phyloP scores from a whole-genome alignment of 2,888 invertebrate species.

The Hylaea fasciaria region DNA sequence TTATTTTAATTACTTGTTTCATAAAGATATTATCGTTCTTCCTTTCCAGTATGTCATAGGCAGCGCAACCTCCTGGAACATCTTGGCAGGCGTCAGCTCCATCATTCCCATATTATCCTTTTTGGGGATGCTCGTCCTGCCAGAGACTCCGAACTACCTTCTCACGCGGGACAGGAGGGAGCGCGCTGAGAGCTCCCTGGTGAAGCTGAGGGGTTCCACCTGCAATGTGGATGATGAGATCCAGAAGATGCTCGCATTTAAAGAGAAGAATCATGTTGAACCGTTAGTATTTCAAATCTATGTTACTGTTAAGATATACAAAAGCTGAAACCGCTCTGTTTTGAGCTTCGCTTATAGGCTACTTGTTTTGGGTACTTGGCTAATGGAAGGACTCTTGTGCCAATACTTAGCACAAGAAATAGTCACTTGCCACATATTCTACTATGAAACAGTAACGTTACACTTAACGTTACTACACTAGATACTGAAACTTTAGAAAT shows the following conservation, averaged over 20 bases:
- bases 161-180: conserved; percentile 85
- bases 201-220: conserved; percentile 85
- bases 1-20: too few species aligned
- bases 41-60: conserved; percentile 85
- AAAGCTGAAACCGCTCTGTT: too few species aligned
- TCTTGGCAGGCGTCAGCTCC: conserved; percentile 86
- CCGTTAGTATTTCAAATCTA: conserved; percentile 62
- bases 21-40: too few species aligned
- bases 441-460: too few species aligned
- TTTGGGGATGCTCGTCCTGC: conserved; percentile 86
- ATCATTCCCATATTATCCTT: conserved; percentile 86
- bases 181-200: conserved; percentile 85
- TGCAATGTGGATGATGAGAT: conserved; percentile 87
- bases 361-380: too few species aligned
- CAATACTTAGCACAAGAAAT: too few species aligned
- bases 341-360: too few species aligned
- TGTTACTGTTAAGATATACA: background rate
- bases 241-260: conserved; percentile 85
- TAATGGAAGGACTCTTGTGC: too few species aligned
- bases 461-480: too few species aligned
- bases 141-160: conserved; percentile 90
- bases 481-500: too few species aligned
- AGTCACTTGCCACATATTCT: too few species aligned
- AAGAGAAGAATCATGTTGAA: conserved; percentile 86
- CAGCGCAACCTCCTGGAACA: conserved; percentile 86